Percentiles rank a stretch among this genome's conserved stretches.
phyloP scores from a whole-genome alignment of 2,888 invertebrate species.

The Ptilodon capucinus region DNA sequence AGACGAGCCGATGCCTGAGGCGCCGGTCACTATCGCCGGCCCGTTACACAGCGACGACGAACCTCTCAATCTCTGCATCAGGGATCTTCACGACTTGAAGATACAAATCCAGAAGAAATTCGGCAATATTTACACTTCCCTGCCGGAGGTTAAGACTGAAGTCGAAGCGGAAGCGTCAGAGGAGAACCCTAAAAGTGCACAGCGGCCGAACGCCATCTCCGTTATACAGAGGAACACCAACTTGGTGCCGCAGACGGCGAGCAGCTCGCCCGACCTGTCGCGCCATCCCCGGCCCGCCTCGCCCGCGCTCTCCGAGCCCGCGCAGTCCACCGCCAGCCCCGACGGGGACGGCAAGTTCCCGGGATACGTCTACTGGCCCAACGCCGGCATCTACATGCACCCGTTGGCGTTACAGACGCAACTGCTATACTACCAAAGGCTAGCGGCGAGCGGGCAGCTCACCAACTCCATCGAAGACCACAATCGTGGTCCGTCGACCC shows the following conservation, averaged over 20 bases:
- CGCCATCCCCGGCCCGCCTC: constrained; percentile 54
- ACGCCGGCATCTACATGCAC: constrained; percentile 87
- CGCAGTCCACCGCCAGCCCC: constrained; percentile 57
- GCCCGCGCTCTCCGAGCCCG: constrained; percentile 68
- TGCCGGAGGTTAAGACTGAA: constrained; percentile 83
- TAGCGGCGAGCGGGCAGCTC: constrained; percentile 82
- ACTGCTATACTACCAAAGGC: constrained; percentile 88
- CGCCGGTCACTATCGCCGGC: constrained; percentile 57
- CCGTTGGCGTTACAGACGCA: constrained; percentile 88
- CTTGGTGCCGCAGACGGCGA: constrained; percentile 59
- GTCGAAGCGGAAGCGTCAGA: constrained; percentile 74
- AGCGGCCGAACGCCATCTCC: constrained; percentile 70
- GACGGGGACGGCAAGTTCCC: constrained; percentile 64
- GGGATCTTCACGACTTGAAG: constrained; percentile 88
- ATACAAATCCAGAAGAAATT: constrained; percentile 84
- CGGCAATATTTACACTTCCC: constrained; percentile 83
- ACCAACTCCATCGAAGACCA: constrained; percentile 66
- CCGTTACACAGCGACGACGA: constrained; percentile 82
- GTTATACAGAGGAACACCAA: constrained; percentile 75
- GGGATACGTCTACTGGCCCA: constrained; percentile 87
- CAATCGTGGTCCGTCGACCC: constrained; percentile 48
- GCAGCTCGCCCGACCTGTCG: constrained; percentile 70
- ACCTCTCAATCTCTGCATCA: constrained; percentile 91
- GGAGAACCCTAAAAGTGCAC: constrained; percentile 68
- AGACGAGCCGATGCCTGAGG: constrained; percentile 63